A percentile compares a stretch with the other conserved stretches of the same genome.
phyloP scores from a whole-genome alignment of 2,888 invertebrate genomes.

The Hirtodrosophila duncani region DNA sequence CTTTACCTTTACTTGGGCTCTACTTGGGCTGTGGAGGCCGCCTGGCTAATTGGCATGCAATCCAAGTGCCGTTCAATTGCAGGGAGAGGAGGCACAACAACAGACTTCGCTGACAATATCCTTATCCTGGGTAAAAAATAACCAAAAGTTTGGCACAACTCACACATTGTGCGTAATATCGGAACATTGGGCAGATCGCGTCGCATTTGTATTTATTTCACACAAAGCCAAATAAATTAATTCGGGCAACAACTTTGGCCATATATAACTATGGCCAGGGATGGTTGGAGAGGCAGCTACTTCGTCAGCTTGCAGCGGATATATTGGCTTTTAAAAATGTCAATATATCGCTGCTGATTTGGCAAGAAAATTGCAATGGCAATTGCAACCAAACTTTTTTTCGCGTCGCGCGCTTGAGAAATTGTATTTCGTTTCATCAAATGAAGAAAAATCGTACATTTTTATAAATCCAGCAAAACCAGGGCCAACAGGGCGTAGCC shows the following conservation, averaged over 20 bases:
- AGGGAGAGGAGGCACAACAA: constrained; percentile 2
- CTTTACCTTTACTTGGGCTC: constrained; percentile 2
- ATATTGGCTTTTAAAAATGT: constrained; percentile 72
- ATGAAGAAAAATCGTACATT: constrained; percentile 72
- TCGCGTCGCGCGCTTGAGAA: constrained; percentile 48
- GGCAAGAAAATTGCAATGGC: constrained; percentile 57
- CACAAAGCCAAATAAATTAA: constrained; percentile 54
- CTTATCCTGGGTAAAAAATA: constrained; percentile 2
- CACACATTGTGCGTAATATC: constrained; percentile 12
- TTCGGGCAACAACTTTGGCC: constrained; percentile 35
- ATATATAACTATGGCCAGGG: constrained; percentile 7
- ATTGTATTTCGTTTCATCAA: constrained; percentile 72
- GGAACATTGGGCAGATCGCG: constrained; percentile 6
- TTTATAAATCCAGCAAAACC: constrained; percentile 53
- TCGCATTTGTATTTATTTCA: constrained; percentile 46
- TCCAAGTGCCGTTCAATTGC: neutral
- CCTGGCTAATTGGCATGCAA: constrained; percentile 21
- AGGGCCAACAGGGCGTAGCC: too few species aligned
- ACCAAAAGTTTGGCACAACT: constrained; percentile 5
- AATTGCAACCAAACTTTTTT: constrained; percentile 57
- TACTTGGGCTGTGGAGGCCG: neutral
- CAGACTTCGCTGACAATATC: neutral
- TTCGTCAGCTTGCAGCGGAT: too few species aligned
- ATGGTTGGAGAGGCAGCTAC: too few species aligned
- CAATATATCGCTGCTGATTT: constrained; percentile 54